Evolutionary conservation across 2,888 invertebrate species (phyloP), one percentile per base, ranked within the genome.

Genomic region (Ornithoptera alexandrae): DNA sequence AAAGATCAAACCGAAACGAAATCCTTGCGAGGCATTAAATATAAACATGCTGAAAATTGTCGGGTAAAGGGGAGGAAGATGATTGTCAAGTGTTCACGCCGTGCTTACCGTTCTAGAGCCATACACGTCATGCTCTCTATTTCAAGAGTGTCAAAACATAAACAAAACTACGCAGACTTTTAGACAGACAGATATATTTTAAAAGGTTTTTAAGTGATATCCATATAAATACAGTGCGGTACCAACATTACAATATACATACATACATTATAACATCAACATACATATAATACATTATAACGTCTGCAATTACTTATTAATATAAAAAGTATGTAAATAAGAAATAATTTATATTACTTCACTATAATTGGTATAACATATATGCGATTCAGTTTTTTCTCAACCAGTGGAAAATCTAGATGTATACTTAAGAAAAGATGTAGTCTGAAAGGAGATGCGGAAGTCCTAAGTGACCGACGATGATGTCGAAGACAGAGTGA

Each of bases 61-160:
- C 53, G 56, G 8, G 62, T 39, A n/a, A 62, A 56, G 70, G 70
- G 68, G 56, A 63, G 60, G 53, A 64, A 67, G 67, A 70, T 67
- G 70, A 70, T 67, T 67, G 67, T 60, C 61, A 66, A 70, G 70
- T 70, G 67, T 67, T 70, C 64, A 70, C 65, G 65, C 67, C 56
- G 61, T 57, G 64, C 67, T 60, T 64, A 18, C 39, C 60, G 60
- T 30, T 70, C 60, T 67, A 67, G 64, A 64, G 70, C 70, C 67
- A 64, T 70, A 64, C 61, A 70, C 67, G 57, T 42, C 67, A 67
- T 60, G 67, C 36, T 70, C 63, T 67, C 39, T 57, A 67, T 64
- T 67, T 42, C 64, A 65, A 64, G 60, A 46, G 59, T 67, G 70
- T 62, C 70, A 63, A 70, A 70, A 67, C 59, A 63, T 58, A 56